Base-by-base conservation (phyloP, 2,888 invertebrate species). In the Pelosia muscerda region DNA sequence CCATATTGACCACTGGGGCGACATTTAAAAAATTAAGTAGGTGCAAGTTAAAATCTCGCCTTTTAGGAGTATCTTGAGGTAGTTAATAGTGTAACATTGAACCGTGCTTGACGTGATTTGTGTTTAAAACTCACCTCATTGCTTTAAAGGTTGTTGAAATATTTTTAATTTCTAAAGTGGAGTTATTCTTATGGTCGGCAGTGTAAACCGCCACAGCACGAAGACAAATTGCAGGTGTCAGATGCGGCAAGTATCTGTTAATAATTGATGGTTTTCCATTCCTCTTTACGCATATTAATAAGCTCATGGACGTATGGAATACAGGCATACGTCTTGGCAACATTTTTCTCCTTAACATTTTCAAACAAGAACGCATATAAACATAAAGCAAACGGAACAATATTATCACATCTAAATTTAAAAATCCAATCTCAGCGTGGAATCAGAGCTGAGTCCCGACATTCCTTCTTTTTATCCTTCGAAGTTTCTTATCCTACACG, bases 381-480 rank as follows among this genome's bases (percentile, higher is more conserved):
- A 57, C 79, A 84, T 82, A 85, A 84, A 81, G 80, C 76, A 86
- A 83, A 85, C 77, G 76, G 77, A 80, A 86, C 78, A 87, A 87
- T 88, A 88, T 89, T 87, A 89, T 88, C 89, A 91, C 91, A 92
- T 92, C 91, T 94, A 93, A 93, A 93, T 94, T 93, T 92, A 92
- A 93, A 93, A 93, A 91, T 84, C 89, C 91, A 92, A 93, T 93
- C 93, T 91, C 87, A 83, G 86, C 87, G 83, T 86, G 88, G 89
- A 89, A 92, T 92, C 92, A 83, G 85, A 87, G 77, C 75, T 79
- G 82, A 81, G 86, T 84, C 88, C 88, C 90, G 86, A 79, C 90
- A 90, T 92, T 92, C 92, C 85, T 90, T 82, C 86, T 88, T 90
- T 89, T 92, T 90, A 90, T 89, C 84, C 86, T 77, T 69, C 88